These are phyloP conservation scores for Centropus unirufus DNA, from an alignment of 2,113 vertebrate genomes.

Conservation along the genomic window DNA sequence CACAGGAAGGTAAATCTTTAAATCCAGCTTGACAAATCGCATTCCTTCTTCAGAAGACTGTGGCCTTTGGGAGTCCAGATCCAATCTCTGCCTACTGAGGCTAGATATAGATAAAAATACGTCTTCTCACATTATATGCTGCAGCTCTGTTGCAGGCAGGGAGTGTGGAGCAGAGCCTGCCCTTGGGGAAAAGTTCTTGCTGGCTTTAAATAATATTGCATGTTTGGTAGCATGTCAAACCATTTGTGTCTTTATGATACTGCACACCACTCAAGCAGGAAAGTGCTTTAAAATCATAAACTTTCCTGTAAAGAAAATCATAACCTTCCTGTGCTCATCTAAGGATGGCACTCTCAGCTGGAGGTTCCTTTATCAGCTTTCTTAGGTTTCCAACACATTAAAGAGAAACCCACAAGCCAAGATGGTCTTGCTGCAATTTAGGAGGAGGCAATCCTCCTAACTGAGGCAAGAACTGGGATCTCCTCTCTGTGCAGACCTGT, in stretches of 20 bases:
- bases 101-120: background rate
- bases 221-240: background rate
- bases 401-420: background rate
- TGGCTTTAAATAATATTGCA: background rate
- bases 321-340: background rate
- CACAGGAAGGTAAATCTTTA: background rate
- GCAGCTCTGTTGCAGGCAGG: background rate
- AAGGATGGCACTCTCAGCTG: background rate
- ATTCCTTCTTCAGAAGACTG: background rate
- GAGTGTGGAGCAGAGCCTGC: background rate
- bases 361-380: background rate
- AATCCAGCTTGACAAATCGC: background rate
- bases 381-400: background rate
- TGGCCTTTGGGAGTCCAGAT: background rate
- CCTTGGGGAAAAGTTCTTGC: background rate
- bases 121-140: background rate
- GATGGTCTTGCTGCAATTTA: background rate
- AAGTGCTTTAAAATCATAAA: background rate
- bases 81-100: background rate
- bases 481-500: accelerated
- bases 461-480: background rate
- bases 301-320: background rate
- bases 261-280: background rate
- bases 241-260: background rate
- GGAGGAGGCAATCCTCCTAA: background rate